phyloP scores from a whole-genome alignment of 2,797 vertebrate genomes.

The Peromyscus eremicus region DNA sequence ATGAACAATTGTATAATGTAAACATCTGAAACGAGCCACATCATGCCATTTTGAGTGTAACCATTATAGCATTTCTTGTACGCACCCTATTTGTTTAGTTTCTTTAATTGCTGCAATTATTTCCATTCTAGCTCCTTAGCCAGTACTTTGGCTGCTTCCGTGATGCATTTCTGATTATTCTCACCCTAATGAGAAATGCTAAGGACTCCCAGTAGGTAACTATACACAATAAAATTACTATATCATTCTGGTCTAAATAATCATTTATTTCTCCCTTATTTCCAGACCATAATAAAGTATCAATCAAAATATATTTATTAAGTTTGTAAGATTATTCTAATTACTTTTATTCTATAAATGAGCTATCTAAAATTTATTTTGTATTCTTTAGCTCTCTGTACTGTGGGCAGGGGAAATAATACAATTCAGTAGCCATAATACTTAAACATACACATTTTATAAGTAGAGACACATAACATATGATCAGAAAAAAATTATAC shows the following conservation, averaged over 20 bases:
- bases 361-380: background rate
- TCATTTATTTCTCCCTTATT: constrained; percentile 86
- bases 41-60: background rate
- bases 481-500: background rate
- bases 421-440: background rate
- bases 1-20: constrained; percentile 32
- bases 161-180: constrained; percentile 81
- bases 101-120: constrained; percentile 81
- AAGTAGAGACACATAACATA: background rate
- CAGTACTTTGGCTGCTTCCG: constrained; percentile 80
- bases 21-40: constrained; percentile 44
- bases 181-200: constrained; percentile 81
- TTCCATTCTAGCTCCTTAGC: constrained; percentile 73
- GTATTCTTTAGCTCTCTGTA: background rate
- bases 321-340: constrained; percentile 48
- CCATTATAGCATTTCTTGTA: background rate
- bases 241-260: constrained; percentile 83
- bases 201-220: constrained; percentile 79
- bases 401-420: background rate
- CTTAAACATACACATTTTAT: background rate
- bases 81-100: constrained; percentile 62
- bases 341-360: constrained; percentile 1
- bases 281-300: constrained; percentile 77
- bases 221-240: constrained; percentile 79
- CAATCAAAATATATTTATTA: constrained; percentile 84